Evolutionary conservation across 2,797 vertebrate genomes (phyloP), one percentile per base, ranked within the genome.

Genomic region (Typhlichthys subterraneus): DNA sequence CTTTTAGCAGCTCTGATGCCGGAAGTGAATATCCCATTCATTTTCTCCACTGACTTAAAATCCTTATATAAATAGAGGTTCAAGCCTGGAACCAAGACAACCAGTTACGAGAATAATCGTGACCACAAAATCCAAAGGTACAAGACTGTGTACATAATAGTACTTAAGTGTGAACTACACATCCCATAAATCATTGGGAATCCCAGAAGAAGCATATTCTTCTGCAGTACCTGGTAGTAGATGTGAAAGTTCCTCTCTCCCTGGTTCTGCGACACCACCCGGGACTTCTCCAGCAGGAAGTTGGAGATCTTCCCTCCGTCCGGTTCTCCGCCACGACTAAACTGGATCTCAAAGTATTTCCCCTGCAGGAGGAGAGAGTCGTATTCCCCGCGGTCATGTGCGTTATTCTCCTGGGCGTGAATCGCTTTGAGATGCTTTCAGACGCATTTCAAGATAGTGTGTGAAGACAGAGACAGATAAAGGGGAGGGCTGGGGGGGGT

Each of bases 281-380:
- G 86, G 23, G 90, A 94, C 66, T 95, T 95, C 80, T 94, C 94
- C 79, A 94, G 63, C 12, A 94, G 84, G 56, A 95, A 95, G 82
- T 94, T 95, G 50, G 92, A 94, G 63, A 95, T 94, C 49, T 91
- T 93, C 1, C 94, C 94, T n/a, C 94, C 94, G 6, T 94, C 93
- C 0, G 94, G 94, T 61, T 94, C 94, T 54, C 94, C 94, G 0
- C 94, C 94, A 0, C 91, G 88, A 58, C 94, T 92, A 80, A 94
- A 95, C 90, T 94, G 94, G 81, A 95, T 95, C 86, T 94, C 94
- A 77, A 94, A 94, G 75, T 95, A 95, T 68, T 95, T 95, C n/a
- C 94, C 94, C 94, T 95, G 45, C 9, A 17, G 19, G 23, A 15
- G 17, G 17, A 10, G 29, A 45, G 54, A n/a, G 9, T 50, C 12